Base-by-base conservation (phyloP, 2,113 vertebrate genomes). In the Anser brachyrhynchus region DNA sequence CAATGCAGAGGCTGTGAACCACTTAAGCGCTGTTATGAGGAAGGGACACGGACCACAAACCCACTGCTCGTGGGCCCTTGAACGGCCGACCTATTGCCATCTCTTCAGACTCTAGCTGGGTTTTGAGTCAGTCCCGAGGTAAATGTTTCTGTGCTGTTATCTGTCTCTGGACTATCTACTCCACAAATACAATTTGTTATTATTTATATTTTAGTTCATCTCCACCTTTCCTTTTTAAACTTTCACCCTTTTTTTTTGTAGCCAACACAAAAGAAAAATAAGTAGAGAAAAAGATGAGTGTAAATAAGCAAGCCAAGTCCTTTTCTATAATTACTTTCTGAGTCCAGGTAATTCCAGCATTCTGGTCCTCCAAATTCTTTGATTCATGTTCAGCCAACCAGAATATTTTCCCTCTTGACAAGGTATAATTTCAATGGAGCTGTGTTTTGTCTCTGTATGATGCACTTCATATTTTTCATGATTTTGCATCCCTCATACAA, bases 381-480 rank as follows among this genome's bases (percentile, higher is more conserved):
- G 90, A 93, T 96, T 95, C 81, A 12, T 89, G 92, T 66, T 95
- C 93, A 93, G 80, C 89, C 93, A 87, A 87, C 89, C 84, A 91
- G 89, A 93, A 91, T 93, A 59, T 95, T 94, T 95, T 95, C 62
- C 21, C 70, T 94, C 66, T 85, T 97, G 96, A 94, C 92, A 95
- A 94, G 92, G 84, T 95, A 85, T 96, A 93, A 94, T 96, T 97
- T 96, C 84, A 92, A 37, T 46, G 89, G 71, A 91, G 74, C 54
- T 67, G 46, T 82, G 89, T 92, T 92, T 94, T 96, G 80, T 95
- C 81, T 96, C 74, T 74, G 66, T 87, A 76, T 74, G 81, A 89
- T 94, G 89, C 71, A 76, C 75, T 95, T 96, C 87, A 79, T 92
- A 91, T 95, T 96, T 96, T 95, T 93, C 90, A 89, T 89, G 92